These are phyloP conservation scores for Nymphalis io DNA, from an alignment of 1,140 invertebrate genomes.

Conservation along the genomic window DNA sequence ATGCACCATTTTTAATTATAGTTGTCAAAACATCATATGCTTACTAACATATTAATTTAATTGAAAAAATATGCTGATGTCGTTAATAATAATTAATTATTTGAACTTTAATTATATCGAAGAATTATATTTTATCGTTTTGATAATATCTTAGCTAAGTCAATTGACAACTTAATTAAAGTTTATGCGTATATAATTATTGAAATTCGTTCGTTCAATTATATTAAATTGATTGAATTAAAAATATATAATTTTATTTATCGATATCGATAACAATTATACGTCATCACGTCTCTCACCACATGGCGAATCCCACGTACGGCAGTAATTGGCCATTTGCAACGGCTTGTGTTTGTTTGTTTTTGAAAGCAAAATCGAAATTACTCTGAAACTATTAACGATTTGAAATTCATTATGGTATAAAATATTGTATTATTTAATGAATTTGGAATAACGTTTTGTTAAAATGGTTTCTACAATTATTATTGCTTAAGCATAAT, in stretches of 20 bases:
- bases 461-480: too few relatives aligned
- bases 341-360: constrained; percentile 26
- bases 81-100: neutral
- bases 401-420: constrained; percentile 18
- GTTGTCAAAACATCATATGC: neutral
- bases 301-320: constrained; percentile 62
- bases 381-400: constrained; percentile 32
- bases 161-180: constrained; percentile 4
- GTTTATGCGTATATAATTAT: neutral
- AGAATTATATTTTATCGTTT: neutral
- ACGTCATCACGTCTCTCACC: constrained; percentile 46
- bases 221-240: neutral
- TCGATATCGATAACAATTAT: constrained; percentile 40
- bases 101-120: constrained; percentile 13
- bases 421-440: neutral
- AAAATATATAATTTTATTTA: neutral
- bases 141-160: neutral
- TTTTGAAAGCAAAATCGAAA: constrained; percentile 32
- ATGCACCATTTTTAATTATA: constrained; percentile 3
- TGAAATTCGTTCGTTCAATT: neutral
- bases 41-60: neutral
- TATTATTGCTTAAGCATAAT: too few relatives aligned
- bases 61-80: neutral
- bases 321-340: constrained; percentile 59
- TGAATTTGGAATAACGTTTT: neutral